These are phyloP conservation scores for Gouania willdenowi DNA, from an alignment of 2,797 vertebrate species.

Conservation along the genomic window DNA sequence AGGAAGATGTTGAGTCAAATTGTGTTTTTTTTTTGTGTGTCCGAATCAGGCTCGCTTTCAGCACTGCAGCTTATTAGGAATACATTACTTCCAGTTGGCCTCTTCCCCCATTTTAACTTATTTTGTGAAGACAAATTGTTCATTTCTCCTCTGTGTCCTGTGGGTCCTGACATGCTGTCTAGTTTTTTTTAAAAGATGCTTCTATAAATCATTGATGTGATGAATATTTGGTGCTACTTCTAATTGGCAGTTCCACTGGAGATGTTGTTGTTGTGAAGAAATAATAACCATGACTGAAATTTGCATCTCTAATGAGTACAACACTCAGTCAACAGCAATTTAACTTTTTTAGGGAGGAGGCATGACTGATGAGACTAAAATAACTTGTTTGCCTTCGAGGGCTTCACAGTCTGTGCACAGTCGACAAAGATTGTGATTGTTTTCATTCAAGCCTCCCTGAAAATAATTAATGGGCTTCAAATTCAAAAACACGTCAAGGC, in stretches of 20 bases:
- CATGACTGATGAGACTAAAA: neutral
- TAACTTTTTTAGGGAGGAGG: neutral
- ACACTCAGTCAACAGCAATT: neutral
- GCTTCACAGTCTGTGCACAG: neutral
- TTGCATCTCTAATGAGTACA: neutral
- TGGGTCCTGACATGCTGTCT: neutral
- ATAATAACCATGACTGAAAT: neutral
- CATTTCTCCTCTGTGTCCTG: neutral
- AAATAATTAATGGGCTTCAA: neutral
- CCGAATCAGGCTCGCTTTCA: neutral
- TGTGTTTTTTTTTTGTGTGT: neutral
- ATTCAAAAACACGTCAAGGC: neutral
- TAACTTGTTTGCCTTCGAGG: neutral
- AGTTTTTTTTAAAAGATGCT: neutral
- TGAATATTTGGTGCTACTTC: neutral
- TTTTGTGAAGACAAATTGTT: neutral
- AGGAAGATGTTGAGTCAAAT: neutral
- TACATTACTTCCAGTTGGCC: neutral
- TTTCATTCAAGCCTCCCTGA: neutral
- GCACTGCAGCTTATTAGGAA: neutral
- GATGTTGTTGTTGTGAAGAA: neutral
- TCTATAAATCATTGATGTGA: neutral
- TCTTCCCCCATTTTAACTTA: neutral
- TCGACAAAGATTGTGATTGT: too few relatives aligned
- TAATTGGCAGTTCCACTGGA: neutral